A percentile compares a stretch with the other conserved stretches of the same genome.
Conservation (phyloP, 92 coral and sea anemone genomes). For the Epizoanthus stellaris region DNA sequence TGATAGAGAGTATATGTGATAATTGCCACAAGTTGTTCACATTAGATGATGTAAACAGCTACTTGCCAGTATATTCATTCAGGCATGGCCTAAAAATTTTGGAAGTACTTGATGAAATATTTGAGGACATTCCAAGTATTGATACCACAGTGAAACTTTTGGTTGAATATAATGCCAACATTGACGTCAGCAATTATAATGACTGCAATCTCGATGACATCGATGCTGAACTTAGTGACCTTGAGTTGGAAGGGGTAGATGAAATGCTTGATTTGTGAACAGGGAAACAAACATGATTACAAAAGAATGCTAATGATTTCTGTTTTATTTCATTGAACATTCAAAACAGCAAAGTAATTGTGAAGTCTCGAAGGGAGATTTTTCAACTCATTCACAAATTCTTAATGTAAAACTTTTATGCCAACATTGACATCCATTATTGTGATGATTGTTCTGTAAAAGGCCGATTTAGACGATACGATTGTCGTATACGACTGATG, state of each 20-base stretch:
- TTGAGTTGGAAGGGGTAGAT: not conserved
- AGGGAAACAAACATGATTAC: too few species aligned
- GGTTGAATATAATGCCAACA: not conserved
- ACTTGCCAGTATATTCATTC: constrained; percentile 19
- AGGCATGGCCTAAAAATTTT: constrained; percentile 23
- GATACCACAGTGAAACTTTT: not conserved
- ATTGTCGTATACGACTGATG: too few species aligned
- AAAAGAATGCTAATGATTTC: not conserved
- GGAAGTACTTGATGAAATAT: constrained; percentile 6
- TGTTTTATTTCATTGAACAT: too few species aligned
- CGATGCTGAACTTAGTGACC: not conserved
- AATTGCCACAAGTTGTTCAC: constrained; percentile 43
- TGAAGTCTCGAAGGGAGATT: too few species aligned
- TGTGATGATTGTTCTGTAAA: not conserved
- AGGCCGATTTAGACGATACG: too few species aligned
- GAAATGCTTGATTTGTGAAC: too few species aligned
- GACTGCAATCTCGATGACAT: not conserved
- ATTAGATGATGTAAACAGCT: constrained; percentile 26
- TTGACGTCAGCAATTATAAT: not conserved
- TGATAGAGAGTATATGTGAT: constrained; percentile 8
- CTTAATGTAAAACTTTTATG: not conserved
- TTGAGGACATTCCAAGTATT: not conserved
- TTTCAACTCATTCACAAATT: too few species aligned
- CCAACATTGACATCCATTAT: constrained; percentile 2
- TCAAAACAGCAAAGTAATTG: too few species aligned